Base-by-base conservation (phyloP, 2,888 invertebrate species). In the Sphaerophoria rueppellii region DNA sequence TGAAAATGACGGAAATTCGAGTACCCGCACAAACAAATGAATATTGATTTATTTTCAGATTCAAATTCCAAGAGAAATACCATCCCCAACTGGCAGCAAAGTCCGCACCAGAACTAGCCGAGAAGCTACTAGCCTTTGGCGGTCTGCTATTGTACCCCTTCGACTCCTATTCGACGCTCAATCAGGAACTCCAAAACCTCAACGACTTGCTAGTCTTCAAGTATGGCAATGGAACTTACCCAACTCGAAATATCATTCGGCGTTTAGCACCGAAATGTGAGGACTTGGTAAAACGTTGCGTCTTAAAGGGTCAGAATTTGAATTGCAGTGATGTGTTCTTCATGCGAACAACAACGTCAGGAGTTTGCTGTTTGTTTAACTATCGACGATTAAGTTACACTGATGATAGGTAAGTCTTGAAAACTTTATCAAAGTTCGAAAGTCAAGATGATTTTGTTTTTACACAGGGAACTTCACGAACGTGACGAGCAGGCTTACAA, bases 341-440 rank as follows among this genome's bases (percentile, higher is more conserved):
- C 5, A 87, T 88, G 55, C 88, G 90, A 9, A 63, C 89, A 40
- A 90, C 91, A 16, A 89, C 90, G 5, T 83, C 89, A 4, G 89
- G 91, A 76, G 87, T 88, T 12, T 91, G 91, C 69, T 91, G 91
- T 86, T 88, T 91, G 77, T 91, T 91, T 75, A 91, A 91, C 78
- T 90, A 91, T 60, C 86, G 88, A 4, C 83, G 91, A 2, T 85
- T 86, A 0, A 89, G 88, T 69, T 88, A 89, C 58, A 83, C 87
- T 4, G 74, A 55, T 40, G 77, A 88, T 87, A 77, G 70, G 91
- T 91, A 87, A 88, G 89, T 61, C 4, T 43, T 11, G 4, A 11
- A 7, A 7, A 40, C 6, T 40, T 40, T 4, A 7, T 40, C 40
- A 9, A 0, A n/a, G 14, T 43, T 43, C 12, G 4, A 43, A 43